Conservation (phyloP, 2,888 invertebrate genomes). For the Chrysolina haemoptera region DNA sequence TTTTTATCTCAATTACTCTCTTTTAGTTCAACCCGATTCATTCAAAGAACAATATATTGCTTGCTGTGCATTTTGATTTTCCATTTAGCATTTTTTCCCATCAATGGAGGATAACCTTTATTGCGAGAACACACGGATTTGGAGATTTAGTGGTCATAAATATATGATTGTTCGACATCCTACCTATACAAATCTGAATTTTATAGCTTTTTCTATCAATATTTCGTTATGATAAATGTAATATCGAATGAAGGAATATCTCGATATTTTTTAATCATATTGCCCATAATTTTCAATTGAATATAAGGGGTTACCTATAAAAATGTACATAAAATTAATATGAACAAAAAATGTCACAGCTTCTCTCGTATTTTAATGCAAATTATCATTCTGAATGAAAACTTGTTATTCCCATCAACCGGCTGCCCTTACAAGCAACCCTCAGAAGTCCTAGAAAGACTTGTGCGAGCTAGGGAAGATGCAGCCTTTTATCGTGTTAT, state of each 20-base stretch:
- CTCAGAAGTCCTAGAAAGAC: too few species aligned
- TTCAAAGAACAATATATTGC: not conserved
- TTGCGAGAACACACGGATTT: slow-evolving; percentile 1
- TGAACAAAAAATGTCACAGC: too few species aligned
- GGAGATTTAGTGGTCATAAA: slow-evolving; percentile 18
- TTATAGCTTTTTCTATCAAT: slow-evolving; percentile 17
- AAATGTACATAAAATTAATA: too few species aligned
- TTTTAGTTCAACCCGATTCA: not conserved
- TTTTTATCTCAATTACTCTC: not conserved
- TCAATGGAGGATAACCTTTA: slow-evolving; percentile 7
- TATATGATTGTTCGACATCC: slow-evolving; percentile 10
- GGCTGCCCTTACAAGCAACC: too few species aligned
- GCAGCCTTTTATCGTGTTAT: too few species aligned
- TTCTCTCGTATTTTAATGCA: too few species aligned
- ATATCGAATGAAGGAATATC: not conserved
- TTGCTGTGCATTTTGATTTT: not conserved
- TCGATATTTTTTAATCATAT: slow-evolving; percentile 5
- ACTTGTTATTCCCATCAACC: too few species aligned
- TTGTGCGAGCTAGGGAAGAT: too few species aligned
- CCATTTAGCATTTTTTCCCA: slow-evolving; percentile 1
- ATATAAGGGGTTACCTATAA: not conserved
- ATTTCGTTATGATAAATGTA: not conserved
- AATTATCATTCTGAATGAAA: too few species aligned
- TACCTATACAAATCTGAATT: slow-evolving; percentile 18
- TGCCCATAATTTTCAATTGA: not conserved